Evolutionary conservation across 2,888 invertebrate species (phyloP).

Genomic region (Thymelicus sylvestris): DNA sequence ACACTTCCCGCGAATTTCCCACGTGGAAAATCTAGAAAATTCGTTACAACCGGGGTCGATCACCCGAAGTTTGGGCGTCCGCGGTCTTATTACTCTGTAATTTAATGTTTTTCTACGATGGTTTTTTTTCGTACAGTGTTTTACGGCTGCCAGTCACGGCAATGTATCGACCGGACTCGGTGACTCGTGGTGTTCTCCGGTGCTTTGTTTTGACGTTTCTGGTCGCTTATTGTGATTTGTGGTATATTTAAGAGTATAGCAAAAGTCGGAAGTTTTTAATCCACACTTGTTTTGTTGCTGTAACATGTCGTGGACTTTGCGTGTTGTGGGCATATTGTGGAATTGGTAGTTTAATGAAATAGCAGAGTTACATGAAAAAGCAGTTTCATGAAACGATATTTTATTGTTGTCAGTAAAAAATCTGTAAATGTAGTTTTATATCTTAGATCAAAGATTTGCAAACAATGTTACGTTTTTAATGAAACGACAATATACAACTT

Average conservation of each 20-base stretch:
- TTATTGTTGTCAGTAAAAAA: too few relatives aligned
- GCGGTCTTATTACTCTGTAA: constrained; percentile 76
- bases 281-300: background rate
- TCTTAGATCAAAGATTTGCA: too few relatives aligned
- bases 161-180: constrained; percentile 70
- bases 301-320: too few relatives aligned
- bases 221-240: constrained; percentile 34
- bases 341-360: too few relatives aligned
- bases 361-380: too few relatives aligned
- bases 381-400: too few relatives aligned
- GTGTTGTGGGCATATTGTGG: too few relatives aligned
- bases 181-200: constrained; percentile 32
- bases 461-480: too few relatives aligned
- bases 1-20: constrained; percentile 67
- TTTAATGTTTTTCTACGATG: constrained; percentile 76
- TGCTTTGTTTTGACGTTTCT: constrained; percentile 39
- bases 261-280: background rate
- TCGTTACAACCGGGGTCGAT: constrained; percentile 68
- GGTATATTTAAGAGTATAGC: background rate
- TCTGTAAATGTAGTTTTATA: too few relatives aligned
- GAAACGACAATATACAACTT: too few relatives aligned
- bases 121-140: constrained; percentile 68
- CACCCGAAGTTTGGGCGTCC: constrained; percentile 68
- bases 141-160: constrained; percentile 79
- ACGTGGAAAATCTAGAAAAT: constrained; percentile 73